phyloP scores from a whole-genome alignment of 2,888 invertebrate species.

The Hermaeophaga mercurialis region DNA sequence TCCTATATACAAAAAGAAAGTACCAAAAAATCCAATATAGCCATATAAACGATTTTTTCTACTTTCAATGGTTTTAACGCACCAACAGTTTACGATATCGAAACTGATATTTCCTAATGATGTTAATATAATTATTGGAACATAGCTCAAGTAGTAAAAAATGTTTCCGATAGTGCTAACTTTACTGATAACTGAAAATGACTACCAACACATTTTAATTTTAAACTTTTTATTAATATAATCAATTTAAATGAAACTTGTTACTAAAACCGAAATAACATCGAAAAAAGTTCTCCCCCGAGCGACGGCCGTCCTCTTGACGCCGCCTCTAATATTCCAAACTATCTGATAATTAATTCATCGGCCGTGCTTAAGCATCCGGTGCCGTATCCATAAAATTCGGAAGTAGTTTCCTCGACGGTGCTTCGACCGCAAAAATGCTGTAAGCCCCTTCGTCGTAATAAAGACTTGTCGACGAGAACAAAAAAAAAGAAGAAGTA shows the following conservation, averaged over 20 bases:
- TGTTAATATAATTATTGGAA: too few species aligned
- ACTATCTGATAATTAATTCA: constrained; percentile 29
- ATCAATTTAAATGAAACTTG: neutral
- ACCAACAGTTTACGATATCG: too few species aligned
- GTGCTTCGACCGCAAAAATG: constrained; percentile 29
- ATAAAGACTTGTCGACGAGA: constrained; percentile 31
- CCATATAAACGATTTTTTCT: too few species aligned
- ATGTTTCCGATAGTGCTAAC: too few species aligned
- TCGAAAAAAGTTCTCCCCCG: neutral
- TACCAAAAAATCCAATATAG: too few species aligned
- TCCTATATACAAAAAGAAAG: too few species aligned
- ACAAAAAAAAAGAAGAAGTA: constrained; percentile 11
- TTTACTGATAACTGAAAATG: too few species aligned
- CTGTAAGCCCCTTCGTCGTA: constrained; percentile 18
- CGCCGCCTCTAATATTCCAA: neutral
- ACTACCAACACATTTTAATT: too few species aligned
- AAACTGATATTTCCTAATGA: too few species aligned
- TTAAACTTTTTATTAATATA: too few species aligned
- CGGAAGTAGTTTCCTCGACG: constrained; percentile 17
- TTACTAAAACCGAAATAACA: neutral
- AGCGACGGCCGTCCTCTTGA: neutral
- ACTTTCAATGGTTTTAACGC: too few species aligned
- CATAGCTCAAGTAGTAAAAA: too few species aligned
- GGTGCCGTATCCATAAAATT: constrained; percentile 24
- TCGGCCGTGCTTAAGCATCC: constrained; percentile 4